Percentiles rank a stretch among this genome's conserved stretches.
Conservation (phyloP, 2,888 invertebrate species). For the Apamea monoglypha region DNA sequence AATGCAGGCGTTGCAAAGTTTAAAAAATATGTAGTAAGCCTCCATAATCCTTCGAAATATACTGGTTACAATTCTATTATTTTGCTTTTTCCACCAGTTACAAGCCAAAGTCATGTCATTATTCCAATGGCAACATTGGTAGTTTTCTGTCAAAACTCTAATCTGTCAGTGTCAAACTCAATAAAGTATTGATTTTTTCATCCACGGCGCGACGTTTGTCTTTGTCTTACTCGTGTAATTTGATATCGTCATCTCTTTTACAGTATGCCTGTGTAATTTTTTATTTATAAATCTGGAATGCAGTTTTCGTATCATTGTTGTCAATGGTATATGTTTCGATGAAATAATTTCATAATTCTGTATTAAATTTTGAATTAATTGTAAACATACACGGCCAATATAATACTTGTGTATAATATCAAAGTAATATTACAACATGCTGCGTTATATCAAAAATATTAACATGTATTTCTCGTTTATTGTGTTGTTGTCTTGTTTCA, state of each 20-base stretch:
- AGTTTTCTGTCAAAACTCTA: background rate
- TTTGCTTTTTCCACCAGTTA: background rate
- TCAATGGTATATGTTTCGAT: background rate
- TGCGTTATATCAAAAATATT: background rate
- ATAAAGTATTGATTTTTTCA: conserved; percentile 27
- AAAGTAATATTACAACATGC: background rate
- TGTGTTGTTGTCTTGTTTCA: conserved; percentile 53
- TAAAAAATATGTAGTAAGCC: background rate
- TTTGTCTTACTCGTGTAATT: conserved; percentile 4
- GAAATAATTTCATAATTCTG: background rate
- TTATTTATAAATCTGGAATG: conserved; percentile 3
- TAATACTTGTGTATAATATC: background rate
- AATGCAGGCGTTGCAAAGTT: background rate
- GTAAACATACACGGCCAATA: background rate
- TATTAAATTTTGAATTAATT: conserved; percentile 10
- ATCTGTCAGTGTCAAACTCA: conserved; percentile 30
- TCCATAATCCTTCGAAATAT: background rate
- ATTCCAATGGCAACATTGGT: background rate
- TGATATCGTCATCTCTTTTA: conserved; percentile 1
- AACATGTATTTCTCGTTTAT: conserved; percentile 11
- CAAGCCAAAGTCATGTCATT: background rate
- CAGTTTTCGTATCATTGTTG: background rate
- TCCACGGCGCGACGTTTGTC: background rate
- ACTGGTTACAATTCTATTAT: background rate
- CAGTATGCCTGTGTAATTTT: background rate